Base-by-base conservation (phyloP, 2,113 vertebrate species). In the Lophura nycthemera region DNA sequence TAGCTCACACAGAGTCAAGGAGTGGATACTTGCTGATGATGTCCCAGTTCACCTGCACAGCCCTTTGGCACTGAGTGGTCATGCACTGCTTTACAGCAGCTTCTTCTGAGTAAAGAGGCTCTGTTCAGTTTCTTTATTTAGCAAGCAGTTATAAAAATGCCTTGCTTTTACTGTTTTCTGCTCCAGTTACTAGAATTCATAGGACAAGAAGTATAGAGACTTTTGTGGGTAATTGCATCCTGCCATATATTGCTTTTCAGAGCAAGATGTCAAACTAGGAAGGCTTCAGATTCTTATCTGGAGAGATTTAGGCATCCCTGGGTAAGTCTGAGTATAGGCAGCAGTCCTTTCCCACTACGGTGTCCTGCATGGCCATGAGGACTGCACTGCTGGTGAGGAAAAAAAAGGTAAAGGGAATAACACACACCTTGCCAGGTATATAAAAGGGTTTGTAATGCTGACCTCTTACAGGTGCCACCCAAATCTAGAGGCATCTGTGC, bases 81-180 rank as follows among this genome's bases (percentile, higher is more conserved):
- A 45, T 20, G n/a, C 59, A 42, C 32, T 75, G 43, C 42, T 57
- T 86, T 63, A 54, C 22, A 40, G 69, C 50, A 60, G 21, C 61
- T 65, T 90, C 88, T 47, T 88, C 47, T 92, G 95, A 89, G 74
- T 73, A 59, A 91, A 81, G 65, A 89, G n/a, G 20, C 19, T 90
- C 25, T 75, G 11, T 64, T 14, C 43, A 38, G 30, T 34, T 90
- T 57, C 48, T 92, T 1, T 76, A 57, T 76, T 61, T 79, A 78
- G 69, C 81, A 76, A 75, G 40, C 34, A 64, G 48, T 72, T 80
- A 45, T 65, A 76, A 85, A 85, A 90, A 72, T 47, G 18, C 56
- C 67, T 61, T 83, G 52, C 75, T 88, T 82, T 91, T 88, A 50
- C 47, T 75, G 45, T 82, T 86, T 93, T 83, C 86, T 90, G 34